Percentiles rank a stretch among this genome's conserved stretches.
These are phyloP conservation scores for Bombus sylvicola DNA, from an alignment of 1,140 invertebrate genomes.

Conservation along the genomic window DNA sequence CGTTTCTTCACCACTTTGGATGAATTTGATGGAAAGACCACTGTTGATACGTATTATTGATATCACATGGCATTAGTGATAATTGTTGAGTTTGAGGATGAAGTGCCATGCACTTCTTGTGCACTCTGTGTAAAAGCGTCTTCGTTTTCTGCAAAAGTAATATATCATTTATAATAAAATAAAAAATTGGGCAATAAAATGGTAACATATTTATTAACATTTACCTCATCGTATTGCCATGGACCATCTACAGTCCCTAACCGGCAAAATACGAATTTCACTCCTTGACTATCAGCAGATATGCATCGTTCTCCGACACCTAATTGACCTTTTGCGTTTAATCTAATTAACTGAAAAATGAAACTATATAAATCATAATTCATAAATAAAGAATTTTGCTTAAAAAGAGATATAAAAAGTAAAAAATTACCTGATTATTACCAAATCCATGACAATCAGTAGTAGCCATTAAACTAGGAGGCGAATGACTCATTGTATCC, in stretches of 20 bases:
- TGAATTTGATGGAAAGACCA: conserved; percentile 92
- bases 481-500: conserved; percentile 94
- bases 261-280: conserved; percentile 94
- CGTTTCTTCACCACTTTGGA: conserved; percentile 85
- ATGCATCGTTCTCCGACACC: conserved; percentile 98
- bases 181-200: neutral
- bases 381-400: neutral
- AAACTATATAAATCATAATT: conserved; percentile 17
- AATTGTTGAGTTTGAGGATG: conserved; percentile 92
- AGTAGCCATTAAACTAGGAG: conserved; percentile 92
- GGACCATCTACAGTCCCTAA: conserved; percentile 96
- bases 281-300: conserved; percentile 91
- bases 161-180: neutral
- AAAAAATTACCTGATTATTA: conserved; percentile 91
- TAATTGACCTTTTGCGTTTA: conserved; percentile 97
- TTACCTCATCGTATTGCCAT: conserved; percentile 93
- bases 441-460: conserved; percentile 96
- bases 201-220: conserved; percentile 10
- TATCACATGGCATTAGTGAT: conserved; percentile 91
- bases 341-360: conserved; percentile 89
- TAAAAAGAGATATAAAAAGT: neutral
- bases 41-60: conserved; percentile 93
- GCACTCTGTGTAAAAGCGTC: conserved; percentile 90
- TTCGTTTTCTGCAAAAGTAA: conserved; percentile 83
- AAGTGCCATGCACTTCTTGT: conserved; percentile 93